Evolutionary conservation across 2,888 invertebrate species (phyloP).

Genomic region (Apamea crenata): DNA sequence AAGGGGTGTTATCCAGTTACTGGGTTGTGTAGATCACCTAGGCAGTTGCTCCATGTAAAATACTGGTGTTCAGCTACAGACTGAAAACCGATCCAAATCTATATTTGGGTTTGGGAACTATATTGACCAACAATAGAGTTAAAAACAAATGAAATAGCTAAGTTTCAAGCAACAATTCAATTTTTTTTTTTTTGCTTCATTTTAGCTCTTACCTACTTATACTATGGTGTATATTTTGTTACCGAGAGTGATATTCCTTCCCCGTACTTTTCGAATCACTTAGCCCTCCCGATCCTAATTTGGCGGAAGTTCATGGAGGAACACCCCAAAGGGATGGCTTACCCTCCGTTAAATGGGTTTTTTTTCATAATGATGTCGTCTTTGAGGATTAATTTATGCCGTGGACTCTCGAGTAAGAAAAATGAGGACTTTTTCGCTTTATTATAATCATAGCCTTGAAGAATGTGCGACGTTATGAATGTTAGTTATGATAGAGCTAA

Average conservation of each 20-base stretch:
- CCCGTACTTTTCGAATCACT: constrained; percentile 39
- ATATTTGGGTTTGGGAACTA: too few species aligned
- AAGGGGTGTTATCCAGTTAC: background rate
- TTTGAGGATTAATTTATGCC: constrained; percentile 50
- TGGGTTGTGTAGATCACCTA: background rate
- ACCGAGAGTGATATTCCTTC: constrained; percentile 34
- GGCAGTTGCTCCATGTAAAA: background rate
- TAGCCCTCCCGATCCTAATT: constrained; percentile 42
- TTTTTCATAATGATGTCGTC: constrained; percentile 51
- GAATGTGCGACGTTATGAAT: background rate
- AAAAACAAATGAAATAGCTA: background rate
- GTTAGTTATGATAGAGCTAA: background rate
- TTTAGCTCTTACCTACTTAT: background rate
- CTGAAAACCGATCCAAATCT: background rate
- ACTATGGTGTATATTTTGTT: background rate
- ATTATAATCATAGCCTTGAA: constrained; percentile 17
- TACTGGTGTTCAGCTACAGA: background rate
- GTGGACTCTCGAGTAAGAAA: constrained; percentile 27
- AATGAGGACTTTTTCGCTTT: constrained; percentile 15
- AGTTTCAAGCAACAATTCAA: constrained; percentile 5
- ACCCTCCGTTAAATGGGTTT: constrained; percentile 44
- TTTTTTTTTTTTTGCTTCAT: background rate
- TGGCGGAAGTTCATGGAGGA: constrained; percentile 50
- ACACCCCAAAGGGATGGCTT: constrained; percentile 41
- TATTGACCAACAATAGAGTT: background rate